Base-by-base conservation (phyloP, 2,888 invertebrate genomes). In the Lycaena phlaeas region DNA sequence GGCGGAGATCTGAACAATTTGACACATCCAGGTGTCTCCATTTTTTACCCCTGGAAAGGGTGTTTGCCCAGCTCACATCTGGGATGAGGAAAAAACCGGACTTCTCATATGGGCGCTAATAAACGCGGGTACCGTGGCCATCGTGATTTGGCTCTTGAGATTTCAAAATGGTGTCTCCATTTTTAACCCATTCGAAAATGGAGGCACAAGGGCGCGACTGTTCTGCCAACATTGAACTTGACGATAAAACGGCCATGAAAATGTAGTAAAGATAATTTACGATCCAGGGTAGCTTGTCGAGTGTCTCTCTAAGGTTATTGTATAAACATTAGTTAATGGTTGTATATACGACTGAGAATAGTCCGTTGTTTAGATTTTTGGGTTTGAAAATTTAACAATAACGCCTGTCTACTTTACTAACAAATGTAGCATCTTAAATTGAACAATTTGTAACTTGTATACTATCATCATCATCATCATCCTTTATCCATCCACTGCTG, bases 21-120 rank as follows among this genome's bases (percentile, higher is more conserved):
- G 81, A 82, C 82, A 84, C 82, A 68, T 82, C 81, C 82, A 84
- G 84, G 82, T 84, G 82, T 81, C 68, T 12, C 70, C 56, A 67
- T 77, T 84, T 84, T 84, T 84, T 81, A 71, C 67, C 50, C 53
- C 52, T 53, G 56, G 64, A 60, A n/a, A 67, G 56, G 50, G 52
- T 52, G 51, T 57, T 78, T 79, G 54, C 65, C 68, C 71, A 64
- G 68, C 68, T 71, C 73, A 76, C 84, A 84, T 82, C 82, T 84
- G 84, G 81, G 67, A 72, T 64, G 68, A 69, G 53, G 71, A 78
- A 75, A 79, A 78, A 75, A 71, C 72, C 76, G 79, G 77, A 81
- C 81, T 72, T 84, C 79, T 81, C 84, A 68, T 68, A 60, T 59
- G 59, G 52, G 55, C 69, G 84, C 78, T 84, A 84, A 84, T 82